Base-by-base conservation (phyloP, 1,140 invertebrate species). In the Pristionchus pacificus region DNA sequence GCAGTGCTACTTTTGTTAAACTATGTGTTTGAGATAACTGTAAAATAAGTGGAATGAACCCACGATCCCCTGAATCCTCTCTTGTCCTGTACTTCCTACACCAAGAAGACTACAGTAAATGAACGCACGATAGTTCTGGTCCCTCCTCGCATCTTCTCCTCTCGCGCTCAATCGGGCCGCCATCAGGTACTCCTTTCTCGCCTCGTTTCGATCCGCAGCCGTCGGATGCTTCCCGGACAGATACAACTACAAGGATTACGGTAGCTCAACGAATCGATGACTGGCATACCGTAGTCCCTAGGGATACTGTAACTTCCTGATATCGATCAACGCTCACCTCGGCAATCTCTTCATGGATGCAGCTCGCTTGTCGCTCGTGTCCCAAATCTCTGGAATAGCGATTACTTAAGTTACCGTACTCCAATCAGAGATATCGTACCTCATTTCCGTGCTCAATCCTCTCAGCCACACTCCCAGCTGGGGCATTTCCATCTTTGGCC, bases 151-250 rank as follows among this genome's bases (percentile, higher is more conserved):
- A 25, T 63, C 27, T 63, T 15, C 30, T 25, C 61, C 25, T 29
- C 19, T 63, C 28, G 25, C 28, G 10, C 6, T 19, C 19, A 75
- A 28, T 58, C 62, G 55, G 0, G 70, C 70, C 0, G 75, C 74
- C 32, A 70, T 63, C 24, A 71, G 27, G 28, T 68, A 63, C 27
- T 76, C n/a, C 38, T 32, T 65, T 15, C 72, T 58, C 33, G 77
- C 64, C 19, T 55, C 74, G 30, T 60, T 71, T 25, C 30, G 32
- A n/a, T 75, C 60, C 0, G 19, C 32, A 65, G 6, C 6, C 32
- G 24, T 10, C 55, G 55, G 6, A 24, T 14, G 24, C 27, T 28
- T 25, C 61, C 6, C 6, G 14, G 6, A 29, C 6, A 65, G 32
- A 58, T 25, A 15, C 27, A 65, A 31, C 24, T 49, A 29, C 38